A percentile compares a stretch with the other conserved stretches of the same genome.
Conservation (phyloP, 2,113 vertebrate species). For the Zosterops japonicus region DNA sequence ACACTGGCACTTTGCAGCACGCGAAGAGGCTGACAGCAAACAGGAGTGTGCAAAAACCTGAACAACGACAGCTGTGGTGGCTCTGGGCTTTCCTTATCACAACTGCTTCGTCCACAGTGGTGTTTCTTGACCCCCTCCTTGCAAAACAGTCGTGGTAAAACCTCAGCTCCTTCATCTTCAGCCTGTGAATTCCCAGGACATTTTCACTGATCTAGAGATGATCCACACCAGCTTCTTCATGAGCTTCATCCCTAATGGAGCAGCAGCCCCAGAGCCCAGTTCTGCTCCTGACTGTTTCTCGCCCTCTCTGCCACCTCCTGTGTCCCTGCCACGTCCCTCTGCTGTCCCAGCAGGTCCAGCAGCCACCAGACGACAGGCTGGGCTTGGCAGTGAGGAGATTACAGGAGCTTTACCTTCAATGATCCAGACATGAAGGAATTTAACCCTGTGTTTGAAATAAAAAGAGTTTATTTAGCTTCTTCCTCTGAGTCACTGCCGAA, state of each 20-base stretch:
- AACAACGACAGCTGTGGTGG: neutral
- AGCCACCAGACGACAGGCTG: neutral
- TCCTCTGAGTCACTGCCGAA: slow-evolving; percentile 48
- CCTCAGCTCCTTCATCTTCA: neutral
- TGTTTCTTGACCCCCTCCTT: neutral
- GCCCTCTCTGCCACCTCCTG: neutral
- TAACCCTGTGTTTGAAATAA: slow-evolving; percentile 49
- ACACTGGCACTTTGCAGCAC: neutral
- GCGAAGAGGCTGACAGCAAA: neutral
- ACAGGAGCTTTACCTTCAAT: slow-evolving; percentile 42
- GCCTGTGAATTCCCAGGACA: fast-evolving
- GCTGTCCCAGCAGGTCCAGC: neutral
- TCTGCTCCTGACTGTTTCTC: fast-evolving
- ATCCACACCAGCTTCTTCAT: neutral
- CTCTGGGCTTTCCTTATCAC: neutral
- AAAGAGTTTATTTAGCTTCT: slow-evolving; percentile 43
- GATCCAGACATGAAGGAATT: slow-evolving; percentile 51
- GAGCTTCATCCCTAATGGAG: fast-evolving
- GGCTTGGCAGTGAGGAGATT: neutral
- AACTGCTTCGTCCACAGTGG: fast-evolving
- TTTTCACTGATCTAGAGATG: neutral
- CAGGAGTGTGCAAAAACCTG: fast-evolving
- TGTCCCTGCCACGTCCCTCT: neutral
- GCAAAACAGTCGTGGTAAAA: neutral
- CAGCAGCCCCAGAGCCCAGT: neutral